phyloP scores from a whole-genome alignment of 2,113 vertebrate species.

The Crocuta crocuta region DNA sequence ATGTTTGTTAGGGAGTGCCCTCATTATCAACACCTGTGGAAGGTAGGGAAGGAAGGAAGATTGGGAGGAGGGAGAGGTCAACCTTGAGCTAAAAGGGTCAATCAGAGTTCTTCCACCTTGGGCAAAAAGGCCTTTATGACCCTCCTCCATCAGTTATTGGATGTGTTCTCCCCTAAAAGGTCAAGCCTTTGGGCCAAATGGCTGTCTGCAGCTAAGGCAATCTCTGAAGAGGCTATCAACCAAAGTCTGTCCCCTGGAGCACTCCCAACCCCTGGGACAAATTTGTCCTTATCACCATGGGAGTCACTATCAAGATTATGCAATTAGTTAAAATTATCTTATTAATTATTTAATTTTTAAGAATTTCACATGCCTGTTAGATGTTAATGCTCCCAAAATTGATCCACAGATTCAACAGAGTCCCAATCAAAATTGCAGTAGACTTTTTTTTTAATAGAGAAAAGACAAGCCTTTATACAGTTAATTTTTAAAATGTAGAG shows the following conservation, averaged over 20 bases:
- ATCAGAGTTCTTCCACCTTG: not conserved
- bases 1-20: not conserved
- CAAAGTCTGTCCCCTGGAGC: not conserved
- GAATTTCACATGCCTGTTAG: not conserved
- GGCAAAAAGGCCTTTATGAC: not conserved
- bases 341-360: not conserved
- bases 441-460: not conserved
- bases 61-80: not conserved
- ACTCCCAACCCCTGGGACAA: not conserved
- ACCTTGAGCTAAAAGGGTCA: not conserved
- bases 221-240: not conserved
- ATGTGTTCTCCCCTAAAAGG: not conserved
- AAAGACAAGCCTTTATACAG: not conserved
- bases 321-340: not conserved
- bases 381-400: not conserved
- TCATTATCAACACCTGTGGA: not conserved
- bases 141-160: not conserved
- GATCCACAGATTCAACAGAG: not conserved
- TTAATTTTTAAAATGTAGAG: not conserved
- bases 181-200: not conserved
- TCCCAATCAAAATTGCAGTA: not conserved
- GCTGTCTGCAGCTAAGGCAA: not conserved
- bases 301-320: not conserved
- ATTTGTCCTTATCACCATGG: not conserved
- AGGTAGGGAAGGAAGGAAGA: not conserved